Evolutionary conservation across 2,797 vertebrate genomes (phyloP), one percentile per base, ranked within the genome.

Genomic region (Tachyglossus aculeatus): DNA sequence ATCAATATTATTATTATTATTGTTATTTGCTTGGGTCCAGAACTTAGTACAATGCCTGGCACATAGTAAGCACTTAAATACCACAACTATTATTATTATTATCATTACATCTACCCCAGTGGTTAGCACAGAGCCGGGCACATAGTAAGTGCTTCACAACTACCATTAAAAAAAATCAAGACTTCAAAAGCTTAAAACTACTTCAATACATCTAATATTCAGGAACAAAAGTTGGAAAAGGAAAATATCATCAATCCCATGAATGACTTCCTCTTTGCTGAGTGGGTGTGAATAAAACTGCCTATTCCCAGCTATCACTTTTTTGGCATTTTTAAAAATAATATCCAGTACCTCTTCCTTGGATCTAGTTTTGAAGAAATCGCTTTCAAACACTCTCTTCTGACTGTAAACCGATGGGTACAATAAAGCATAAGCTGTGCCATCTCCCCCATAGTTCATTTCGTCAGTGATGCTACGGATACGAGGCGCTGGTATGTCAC

Each of bases 281-380:
- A n/a, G n/a, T n/a, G n/a, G n/a, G n/a, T n/a, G n/a, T n/a, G n/a
- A n/a, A n/a, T n/a, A n/a, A n/a, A n/a, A n/a, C n/a, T 31, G 19
- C 40, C 54, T 45, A 22, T 33, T 13, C 21, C n/a, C 40, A 24
- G 32, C n/a, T 60, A 62, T 25, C 11, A 21, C 33, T 33, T 60
- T 44, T 67, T 24, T 59, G 38, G 38, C 67, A 21, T 10, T 52
- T 44, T 78, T 18, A 47, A 7, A 69, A 84, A 24, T 50, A 60
- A 71, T 21, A 43, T 22, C 56, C 48, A 19, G 31, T 93, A 98
- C 96, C 96, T 99, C 94, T 31, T 90, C 67, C 70, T 94, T 96
- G 59, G 90, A 86, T 63, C 95, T 94, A 64, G 92, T 87, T 67
- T 88, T 89, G 45, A 95, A 90, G 76, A 97, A 87, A 62, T 96